phyloP scores from a whole-genome alignment of 1,140 invertebrate species.

The Drosophila quadrilineata region DNA sequence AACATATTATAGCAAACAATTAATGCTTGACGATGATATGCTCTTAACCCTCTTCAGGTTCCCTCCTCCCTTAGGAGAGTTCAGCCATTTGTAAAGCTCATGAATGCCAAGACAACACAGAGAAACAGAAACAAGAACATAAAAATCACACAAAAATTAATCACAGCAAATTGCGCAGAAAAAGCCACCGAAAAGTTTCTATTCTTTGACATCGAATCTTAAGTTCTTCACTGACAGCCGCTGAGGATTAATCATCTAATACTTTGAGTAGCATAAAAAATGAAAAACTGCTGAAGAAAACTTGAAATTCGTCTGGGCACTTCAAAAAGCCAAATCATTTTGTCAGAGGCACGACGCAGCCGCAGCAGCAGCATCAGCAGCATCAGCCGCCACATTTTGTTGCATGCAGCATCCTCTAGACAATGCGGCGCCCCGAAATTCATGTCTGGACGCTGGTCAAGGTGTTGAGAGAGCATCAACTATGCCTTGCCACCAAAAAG shows the following conservation, averaged over 20 bases:
- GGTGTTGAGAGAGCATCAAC: constrained; percentile 55
- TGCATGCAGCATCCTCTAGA: constrained; percentile 25
- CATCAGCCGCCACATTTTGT: no score
- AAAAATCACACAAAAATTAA: constrained; percentile 67
- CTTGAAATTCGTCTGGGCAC: constrained; percentile 77
- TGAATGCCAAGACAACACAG: constrained; percentile 45
- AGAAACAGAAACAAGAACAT: constrained; percentile 5
- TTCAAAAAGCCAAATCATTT: constrained; percentile 47
- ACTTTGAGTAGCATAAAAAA: constrained; percentile 1
- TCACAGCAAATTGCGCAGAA: constrained; percentile 76
- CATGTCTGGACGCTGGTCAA: constrained; percentile 51
- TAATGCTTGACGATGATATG: constrained; percentile 6
- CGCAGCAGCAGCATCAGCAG: no score
- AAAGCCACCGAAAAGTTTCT: constrained; percentile 53
- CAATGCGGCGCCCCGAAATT: constrained; percentile 1
- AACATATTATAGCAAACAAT: background rate
- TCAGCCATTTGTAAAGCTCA: constrained; percentile 54
- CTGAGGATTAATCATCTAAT: constrained; percentile 70
- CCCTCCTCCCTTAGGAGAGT: constrained; percentile 6
- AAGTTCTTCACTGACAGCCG: constrained; percentile 48
- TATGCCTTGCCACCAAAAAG: constrained; percentile 21
- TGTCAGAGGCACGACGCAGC: constrained; percentile 12
- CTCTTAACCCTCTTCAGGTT: background rate
- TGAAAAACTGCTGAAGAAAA: constrained; percentile 40
- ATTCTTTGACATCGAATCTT: constrained; percentile 26